These are phyloP conservation scores for Fundulus diaphanus DNA, from an alignment of 2,797 vertebrate genomes.

Conservation along the genomic window DNA sequence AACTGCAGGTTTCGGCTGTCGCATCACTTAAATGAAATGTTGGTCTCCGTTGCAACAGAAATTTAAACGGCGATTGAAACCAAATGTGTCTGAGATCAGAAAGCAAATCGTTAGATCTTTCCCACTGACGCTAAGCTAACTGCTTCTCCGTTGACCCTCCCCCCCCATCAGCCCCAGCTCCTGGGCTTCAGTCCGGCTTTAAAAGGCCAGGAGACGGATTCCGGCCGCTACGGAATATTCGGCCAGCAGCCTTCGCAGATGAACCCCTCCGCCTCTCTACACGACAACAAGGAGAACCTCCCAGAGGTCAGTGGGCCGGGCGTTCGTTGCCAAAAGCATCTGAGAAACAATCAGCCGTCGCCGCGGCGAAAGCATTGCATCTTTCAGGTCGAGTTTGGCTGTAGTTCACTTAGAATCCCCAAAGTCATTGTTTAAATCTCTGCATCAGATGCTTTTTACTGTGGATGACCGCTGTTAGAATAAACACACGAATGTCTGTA, in stretches of 20 bases:
- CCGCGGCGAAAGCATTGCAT: slow-evolving; percentile 28
- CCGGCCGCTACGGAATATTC: slow-evolving; percentile 76
- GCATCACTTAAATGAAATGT: not conserved
- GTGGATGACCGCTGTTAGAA: not conserved
- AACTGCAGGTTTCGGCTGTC: not conserved
- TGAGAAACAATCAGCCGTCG: slow-evolving; percentile 11
- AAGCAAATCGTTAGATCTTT: not conserved
- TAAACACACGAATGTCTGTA: not conserved
- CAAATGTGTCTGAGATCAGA: not conserved
- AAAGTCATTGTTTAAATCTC: not conserved
- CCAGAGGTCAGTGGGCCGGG: slow-evolving; percentile 68
- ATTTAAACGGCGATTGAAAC: not conserved
- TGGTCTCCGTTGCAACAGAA: not conserved
- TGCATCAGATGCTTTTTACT: not conserved
- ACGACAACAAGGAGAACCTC: slow-evolving; percentile 90
- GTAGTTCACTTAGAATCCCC: not conserved
- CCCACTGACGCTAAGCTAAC: not conserved
- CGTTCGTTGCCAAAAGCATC: not conserved
- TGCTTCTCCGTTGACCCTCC: not conserved
- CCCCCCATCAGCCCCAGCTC: slow-evolving; percentile 82
- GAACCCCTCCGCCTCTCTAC: not conserved
- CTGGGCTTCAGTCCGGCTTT: slow-evolving; percentile 87
- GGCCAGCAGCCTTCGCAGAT: slow-evolving; percentile 42
- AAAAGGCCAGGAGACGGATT: slow-evolving; percentile 79
- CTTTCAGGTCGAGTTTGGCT: not conserved